phyloP scores from a whole-genome alignment of 1,140 invertebrate genomes.

The Venustaconcha ellipsiformis region DNA sequence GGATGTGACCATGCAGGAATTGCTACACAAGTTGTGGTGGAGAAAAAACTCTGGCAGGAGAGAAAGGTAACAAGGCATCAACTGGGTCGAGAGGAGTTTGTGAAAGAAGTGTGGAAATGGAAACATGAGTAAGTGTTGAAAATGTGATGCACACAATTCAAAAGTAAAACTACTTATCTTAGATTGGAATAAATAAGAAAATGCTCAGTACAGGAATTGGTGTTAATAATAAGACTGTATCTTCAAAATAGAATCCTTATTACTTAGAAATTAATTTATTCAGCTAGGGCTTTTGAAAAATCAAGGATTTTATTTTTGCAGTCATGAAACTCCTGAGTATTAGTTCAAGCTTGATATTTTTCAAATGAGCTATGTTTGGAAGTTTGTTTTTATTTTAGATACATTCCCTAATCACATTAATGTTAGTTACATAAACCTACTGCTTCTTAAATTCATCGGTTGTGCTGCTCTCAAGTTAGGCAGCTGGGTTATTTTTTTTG shows the following conservation, averaged over 20 bases:
- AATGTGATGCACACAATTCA: constrained; percentile 1
- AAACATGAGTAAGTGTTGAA: constrained; percentile 82
- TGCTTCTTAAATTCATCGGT: too few species aligned
- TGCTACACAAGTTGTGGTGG: constrained; percentile 93
- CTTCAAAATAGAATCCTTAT: not conserved
- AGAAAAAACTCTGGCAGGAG: constrained; percentile 77
- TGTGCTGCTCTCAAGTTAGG: too few species aligned
- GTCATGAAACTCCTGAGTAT: not conserved
- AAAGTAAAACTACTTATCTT: not conserved
- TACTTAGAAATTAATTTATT: not conserved
- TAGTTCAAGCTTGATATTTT: not conserved
- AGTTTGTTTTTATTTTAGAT: too few species aligned
- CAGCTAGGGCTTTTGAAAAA: not conserved
- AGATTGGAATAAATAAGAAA: not conserved
- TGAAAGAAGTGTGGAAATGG: constrained; percentile 93
- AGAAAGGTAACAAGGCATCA: constrained; percentile 83
- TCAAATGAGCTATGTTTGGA: too few species aligned
- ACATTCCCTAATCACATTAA: too few species aligned
- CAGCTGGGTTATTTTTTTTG: too few species aligned
- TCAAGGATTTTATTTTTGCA: not conserved
- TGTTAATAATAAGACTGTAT: not conserved
- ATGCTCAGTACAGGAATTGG: not conserved
- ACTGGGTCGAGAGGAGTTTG: constrained; percentile 91
- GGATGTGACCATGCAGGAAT: constrained; percentile 99
- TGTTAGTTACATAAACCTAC: too few species aligned